Percentiles rank a stretch among this genome's conserved stretches.
phyloP scores from a whole-genome alignment of 2,113 vertebrate genomes.

The Ophiodon elongatus region DNA sequence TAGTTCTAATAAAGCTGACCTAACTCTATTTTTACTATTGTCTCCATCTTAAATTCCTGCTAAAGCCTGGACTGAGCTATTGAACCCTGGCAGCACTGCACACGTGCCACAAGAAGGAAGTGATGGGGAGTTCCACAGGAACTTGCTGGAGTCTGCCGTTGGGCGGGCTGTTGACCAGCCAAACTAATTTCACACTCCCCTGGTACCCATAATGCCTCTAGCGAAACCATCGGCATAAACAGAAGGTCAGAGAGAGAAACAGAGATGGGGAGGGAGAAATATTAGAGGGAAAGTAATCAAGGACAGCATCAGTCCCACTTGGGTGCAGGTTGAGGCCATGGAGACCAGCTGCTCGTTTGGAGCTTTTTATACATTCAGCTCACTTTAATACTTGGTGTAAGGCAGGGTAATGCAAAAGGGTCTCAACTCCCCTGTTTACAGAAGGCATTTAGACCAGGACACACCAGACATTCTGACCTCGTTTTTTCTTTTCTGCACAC shows the following conservation, averaged over 20 bases:
- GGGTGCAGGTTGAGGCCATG: constrained; percentile 54
- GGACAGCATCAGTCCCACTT: constrained; percentile 66
- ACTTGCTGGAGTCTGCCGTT: constrained; percentile 58
- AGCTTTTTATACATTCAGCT: constrained; percentile 55
- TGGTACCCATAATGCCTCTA: constrained; percentile 75
- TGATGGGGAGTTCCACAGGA: constrained; percentile 67
- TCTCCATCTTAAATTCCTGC: constrained; percentile 33
- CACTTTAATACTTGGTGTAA: constrained; percentile 32
- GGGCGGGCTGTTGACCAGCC: constrained; percentile 68
- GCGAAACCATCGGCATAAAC: constrained; percentile 74
- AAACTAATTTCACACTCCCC: constrained; percentile 83
- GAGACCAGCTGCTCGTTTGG: constrained; percentile 64
- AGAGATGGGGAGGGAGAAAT: constrained; percentile 43
- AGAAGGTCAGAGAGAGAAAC: constrained; percentile 74
- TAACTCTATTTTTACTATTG: constrained; percentile 4
- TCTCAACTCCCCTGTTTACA: constrained; percentile 36
- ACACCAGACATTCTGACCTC: constrained; percentile 28
- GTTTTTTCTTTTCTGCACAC: background rate
- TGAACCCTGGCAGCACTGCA: constrained; percentile 45
- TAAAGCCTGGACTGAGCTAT: constrained; percentile 34
- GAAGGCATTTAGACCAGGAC: constrained; percentile 50
- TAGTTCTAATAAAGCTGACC: constrained; percentile 22
- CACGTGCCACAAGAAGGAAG: constrained; percentile 30
- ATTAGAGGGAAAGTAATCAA: constrained; percentile 62
- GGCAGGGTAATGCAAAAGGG: constrained; percentile 12